Conservation (phyloP, 2,797 vertebrate genomes). For the Mionectes olivaceus region DNA sequence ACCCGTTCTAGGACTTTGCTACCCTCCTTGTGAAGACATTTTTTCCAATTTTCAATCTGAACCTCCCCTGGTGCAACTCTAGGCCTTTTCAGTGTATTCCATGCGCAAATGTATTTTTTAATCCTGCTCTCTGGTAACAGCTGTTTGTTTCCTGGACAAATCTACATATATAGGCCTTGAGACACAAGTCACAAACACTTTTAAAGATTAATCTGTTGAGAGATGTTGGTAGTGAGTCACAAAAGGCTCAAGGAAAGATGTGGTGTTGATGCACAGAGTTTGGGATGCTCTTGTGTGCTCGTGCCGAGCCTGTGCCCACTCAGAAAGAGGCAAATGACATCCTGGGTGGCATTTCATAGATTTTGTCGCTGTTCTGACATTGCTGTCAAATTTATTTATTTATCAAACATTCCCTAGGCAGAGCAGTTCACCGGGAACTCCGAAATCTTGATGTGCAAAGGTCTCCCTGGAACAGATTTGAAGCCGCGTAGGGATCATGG, state of each 20-base stretch:
- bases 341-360: not conserved
- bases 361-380: not conserved
- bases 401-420: not conserved
- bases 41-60: too few relatives aligned
- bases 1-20: too few relatives aligned
- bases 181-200: rapidly evolving
- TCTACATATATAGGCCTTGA: rapidly evolving
- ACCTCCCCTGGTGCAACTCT: too few relatives aligned
- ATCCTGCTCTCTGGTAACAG: not conserved
- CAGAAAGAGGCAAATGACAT: not conserved
- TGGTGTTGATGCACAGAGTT: rapidly evolving
- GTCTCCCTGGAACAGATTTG: not conserved
- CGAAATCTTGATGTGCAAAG: not conserved
- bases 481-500: not conserved
- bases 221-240: rapidly evolving
- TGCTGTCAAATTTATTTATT: not conserved
- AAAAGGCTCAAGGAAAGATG: not conserved
- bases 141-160: rapidly evolving
- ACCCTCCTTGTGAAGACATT: too few relatives aligned
- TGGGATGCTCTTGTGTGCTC: rapidly evolving
- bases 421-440: not conserved
- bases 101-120: too few relatives aligned
- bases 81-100: too few relatives aligned
- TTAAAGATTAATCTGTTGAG: rapidly evolving
- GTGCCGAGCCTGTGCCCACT: not conserved